Evolutionary conservation across 1,140 invertebrate genomes (phyloP), one percentile per base, ranked within the genome.

Genomic region (Paraescarpia echinospica): DNA sequence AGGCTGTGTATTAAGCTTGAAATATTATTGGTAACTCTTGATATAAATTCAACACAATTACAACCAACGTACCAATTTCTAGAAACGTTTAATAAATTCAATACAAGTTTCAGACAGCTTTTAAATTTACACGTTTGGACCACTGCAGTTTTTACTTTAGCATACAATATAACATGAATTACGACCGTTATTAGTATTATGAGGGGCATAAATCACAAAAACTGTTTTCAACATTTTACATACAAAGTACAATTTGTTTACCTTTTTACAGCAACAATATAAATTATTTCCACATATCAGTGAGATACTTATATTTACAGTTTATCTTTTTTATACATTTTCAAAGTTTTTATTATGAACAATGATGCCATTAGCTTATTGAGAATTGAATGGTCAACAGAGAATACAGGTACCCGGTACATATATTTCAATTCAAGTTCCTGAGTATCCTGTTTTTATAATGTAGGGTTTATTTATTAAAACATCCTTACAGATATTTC

Each of bases 71-170:
- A 92, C n/a, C 22, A 22, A 35, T 34, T 33, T 51, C 51, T 89
- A 34, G 33, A 59, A 92, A 27, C 5, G 48, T 48, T 31, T 35
- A 27, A 41, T 89, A 31, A 33, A 22, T 88, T 89, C 34, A n/a
- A 31, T 92, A 59, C 51, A 34, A 90, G 33, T 31, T 92, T 92
- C 0, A 41, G 35, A 91, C 95, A 95, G 2, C 93, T 91, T 48
- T 93, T 94, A 90, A 94, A 95, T 93, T 95, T 18, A 18, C 27
- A 4, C 22, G 2, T 77, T 77, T 77, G 59, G 59, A 77, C 59
- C 12, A 41, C 41, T 41, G 4, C 41, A 22, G 14, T 77, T 77
- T 31, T 77, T 77, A 77, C 59, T 31, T 77, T 77, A 77, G 59
- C 4, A 77, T 31, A 77, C 22, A 27, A 77, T 5, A 27, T 18